These are phyloP conservation scores for Oedothorax gibbosus DNA, from an alignment of 1,140 invertebrate genomes.

Conservation along the genomic window DNA sequence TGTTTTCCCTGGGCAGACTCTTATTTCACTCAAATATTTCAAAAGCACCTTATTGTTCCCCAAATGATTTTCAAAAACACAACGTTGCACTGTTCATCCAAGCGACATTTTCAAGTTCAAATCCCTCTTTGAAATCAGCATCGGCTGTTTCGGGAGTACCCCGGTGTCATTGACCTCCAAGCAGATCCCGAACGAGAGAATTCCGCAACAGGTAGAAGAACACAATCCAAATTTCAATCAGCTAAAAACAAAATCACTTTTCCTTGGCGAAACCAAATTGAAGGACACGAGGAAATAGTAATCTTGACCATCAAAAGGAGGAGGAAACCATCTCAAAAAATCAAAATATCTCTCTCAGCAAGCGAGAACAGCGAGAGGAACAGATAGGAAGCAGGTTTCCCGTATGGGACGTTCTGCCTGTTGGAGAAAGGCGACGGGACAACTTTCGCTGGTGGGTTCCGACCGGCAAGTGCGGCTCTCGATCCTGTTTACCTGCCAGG, in stretches of 20 bases:
- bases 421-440: conserved; percentile 29
- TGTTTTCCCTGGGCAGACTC: too few species aligned
- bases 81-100: background rate
- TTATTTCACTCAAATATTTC: too few species aligned
- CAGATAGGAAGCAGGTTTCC: background rate
- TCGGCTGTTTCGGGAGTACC: conserved; percentile 33
- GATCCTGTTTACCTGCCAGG: conserved; percentile 59
- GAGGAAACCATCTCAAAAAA: conserved; percentile 26
- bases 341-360: background rate
- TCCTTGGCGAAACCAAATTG: background rate
- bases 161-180: conserved; percentile 54
- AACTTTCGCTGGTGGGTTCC: conserved; percentile 46
- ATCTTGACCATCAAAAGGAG: conserved; percentile 55
- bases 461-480: conserved; percentile 53
- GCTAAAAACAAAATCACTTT: background rate
- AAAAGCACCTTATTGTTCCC: too few species aligned
- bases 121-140: conserved; percentile 11
- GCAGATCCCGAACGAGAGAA: conserved; percentile 32
- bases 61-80: too few species aligned
- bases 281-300: conserved; percentile 9
- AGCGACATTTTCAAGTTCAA: conserved; percentile 7
- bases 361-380: conserved; percentile 16
- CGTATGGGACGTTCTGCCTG: background rate
- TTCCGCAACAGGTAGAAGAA: conserved; percentile 46
- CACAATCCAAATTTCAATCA: background rate